Base-by-base conservation (phyloP, 2,888 invertebrate species). In the Eulithis prunata region DNA sequence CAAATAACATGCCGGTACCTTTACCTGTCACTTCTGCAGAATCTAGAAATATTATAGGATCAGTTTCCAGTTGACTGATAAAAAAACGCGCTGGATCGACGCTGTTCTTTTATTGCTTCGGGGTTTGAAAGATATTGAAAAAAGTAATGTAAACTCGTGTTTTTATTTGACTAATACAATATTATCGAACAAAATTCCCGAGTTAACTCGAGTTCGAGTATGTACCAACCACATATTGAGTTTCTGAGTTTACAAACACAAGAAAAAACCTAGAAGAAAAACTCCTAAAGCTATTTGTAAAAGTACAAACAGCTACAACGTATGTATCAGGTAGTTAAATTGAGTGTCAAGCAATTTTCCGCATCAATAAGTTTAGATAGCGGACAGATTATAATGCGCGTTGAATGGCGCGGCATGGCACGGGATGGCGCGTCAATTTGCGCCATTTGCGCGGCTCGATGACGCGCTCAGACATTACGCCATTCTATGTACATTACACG, bases 401-500 rank as follows among this genome's bases (percentile, higher is more conserved):
- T 13, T 4, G 52, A 21, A 46, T 60, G 53, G 49, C 36, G 58
- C n/a, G 51, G 49, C 13, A 43, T n/a, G 60, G 21, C 32, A 47
- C 45, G 11, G 36, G 59, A 28, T 59, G 62, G 53, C 57, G 57
- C 66, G 66, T 63, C 73, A 73, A 70, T 73, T 69, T 70, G 68
- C 71, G 67, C 68, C 66, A 70, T 69, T 66, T 64, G 68, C 69
- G 64, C 52, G 69, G 66, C 68, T 71, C 71, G 70, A 64, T 70
- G 69, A 66, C 69, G 71, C 63, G 64, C 62, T 46, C 68, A 32
- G 57, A 62, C 72, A 71, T 71, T 69, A 70, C 70, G 68, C 66
- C 68, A 66, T 71, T 68, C 66, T 71, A 64, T 70, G 69, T 68
- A 72, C 68, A 68, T 72, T 66, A 69, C 70, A 64, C 64, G 63